Base-by-base conservation (phyloP, 1,140 invertebrate genomes). In the Grapholita molesta region DNA sequence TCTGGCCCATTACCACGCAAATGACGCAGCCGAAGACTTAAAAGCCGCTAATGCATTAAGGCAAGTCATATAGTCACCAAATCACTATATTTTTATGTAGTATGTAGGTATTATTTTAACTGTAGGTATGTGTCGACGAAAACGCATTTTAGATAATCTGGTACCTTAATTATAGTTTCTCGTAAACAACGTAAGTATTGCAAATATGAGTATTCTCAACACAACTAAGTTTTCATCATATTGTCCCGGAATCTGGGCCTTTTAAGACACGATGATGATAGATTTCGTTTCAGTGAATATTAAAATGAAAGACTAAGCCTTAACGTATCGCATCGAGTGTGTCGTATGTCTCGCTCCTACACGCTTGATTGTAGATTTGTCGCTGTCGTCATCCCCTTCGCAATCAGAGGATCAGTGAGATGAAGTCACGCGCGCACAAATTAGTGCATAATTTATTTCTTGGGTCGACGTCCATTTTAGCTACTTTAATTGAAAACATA, bases 1-100 rank as follows among this genome's bases (percentile, higher is more conserved):
- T 82, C 77, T 73, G 70, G 72, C 42, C 74, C 74, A 82, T 82
- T 84, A 82, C 75, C 57, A 77, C 66, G 76, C 81, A 76, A 84
- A 85, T 82, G 81, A 80, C 77, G 71, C 75, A 68, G 70, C 71
- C 72, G 79, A 79, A 75, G 77, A 68, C 68, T 74, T 84, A 82
- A 87, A 83, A 85, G 85, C 78, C 70, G 70, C 83, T 85, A 82
- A 84, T 80, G 81, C 74, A 80, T 48, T 48, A 48, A 48, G 42
- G 42, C 42, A 48, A 48, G n/a, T 15, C 18, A 48, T 48, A 21
- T 48, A 1, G 35, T 38, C 42, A 48, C 42, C 18, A 21, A 48
- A 21, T n/a, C 4, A 15, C 5, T 48, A 48, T 21, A 48, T 48
- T 42, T 15, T 42, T n/a, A n/a, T n/a, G n/a, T n/a, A n/a, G n/a